phyloP scores from a whole-genome alignment of 2,797 vertebrate genomes.

The Rhabdophis nuchalis region DNA sequence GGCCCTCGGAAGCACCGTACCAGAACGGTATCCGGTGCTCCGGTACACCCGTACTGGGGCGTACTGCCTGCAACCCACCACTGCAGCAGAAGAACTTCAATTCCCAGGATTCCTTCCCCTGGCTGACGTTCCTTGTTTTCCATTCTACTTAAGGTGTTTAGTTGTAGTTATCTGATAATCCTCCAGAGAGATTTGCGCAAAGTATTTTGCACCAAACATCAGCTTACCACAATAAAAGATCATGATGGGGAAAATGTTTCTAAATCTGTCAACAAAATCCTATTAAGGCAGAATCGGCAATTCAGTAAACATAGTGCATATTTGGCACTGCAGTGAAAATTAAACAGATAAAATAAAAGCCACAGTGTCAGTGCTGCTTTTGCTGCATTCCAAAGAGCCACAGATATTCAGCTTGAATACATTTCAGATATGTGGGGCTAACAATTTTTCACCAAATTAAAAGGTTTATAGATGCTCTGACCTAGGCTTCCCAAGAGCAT shows the following conservation, averaged over 20 bases:
- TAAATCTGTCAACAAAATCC: background rate
- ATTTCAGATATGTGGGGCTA: background rate
- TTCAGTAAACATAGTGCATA: background rate
- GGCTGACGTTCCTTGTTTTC: background rate
- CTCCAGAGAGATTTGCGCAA: background rate
- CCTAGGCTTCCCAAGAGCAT: no score
- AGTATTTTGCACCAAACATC: background rate
- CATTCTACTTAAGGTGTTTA: background rate
- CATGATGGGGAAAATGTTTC: background rate
- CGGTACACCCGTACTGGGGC: no score
- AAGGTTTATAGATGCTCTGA: background rate
- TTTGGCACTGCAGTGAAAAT: background rate
- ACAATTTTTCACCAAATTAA: background rate
- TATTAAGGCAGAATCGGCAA: background rate
- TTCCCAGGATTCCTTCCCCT: background rate
- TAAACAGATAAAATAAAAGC: background rate
- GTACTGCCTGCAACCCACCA: no score
- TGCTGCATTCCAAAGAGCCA: background rate
- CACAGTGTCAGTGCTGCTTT: background rate
- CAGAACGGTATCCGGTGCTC: no score
- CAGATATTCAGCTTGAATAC: background rate
- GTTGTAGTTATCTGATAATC: background rate
- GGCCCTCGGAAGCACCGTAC: no score
- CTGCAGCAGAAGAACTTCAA: background rate
- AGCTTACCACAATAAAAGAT: background rate